These are phyloP conservation scores for Drosophila sp. DNA, from an alignment of 1,140 invertebrate species.

Conservation along the genomic window DNA sequence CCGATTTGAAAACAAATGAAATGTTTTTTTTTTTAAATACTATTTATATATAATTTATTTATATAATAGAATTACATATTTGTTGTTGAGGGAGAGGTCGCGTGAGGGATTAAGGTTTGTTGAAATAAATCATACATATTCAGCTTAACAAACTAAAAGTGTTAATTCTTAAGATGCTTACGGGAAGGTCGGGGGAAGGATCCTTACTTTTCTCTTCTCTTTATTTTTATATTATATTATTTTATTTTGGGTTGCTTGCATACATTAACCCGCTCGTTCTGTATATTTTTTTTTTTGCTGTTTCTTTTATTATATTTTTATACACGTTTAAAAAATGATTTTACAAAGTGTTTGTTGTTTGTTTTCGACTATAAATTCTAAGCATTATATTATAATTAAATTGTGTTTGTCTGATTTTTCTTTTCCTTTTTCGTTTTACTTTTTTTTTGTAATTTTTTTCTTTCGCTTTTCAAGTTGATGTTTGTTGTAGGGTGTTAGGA, in stretches of 20 bases:
- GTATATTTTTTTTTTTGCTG: slow-evolving; percentile 26
- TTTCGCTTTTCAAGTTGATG: slow-evolving; percentile 41
- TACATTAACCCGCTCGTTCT: slow-evolving; percentile 29
- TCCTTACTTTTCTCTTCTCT: slow-evolving; percentile 29
- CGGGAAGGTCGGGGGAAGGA: slow-evolving; percentile 7
- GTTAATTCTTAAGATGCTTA: slow-evolving; percentile 55
- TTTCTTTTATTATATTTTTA: slow-evolving; percentile 46
- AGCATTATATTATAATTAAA: slow-evolving; percentile 36
- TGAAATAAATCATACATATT: slow-evolving; percentile 67
- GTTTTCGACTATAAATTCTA: slow-evolving; percentile 45
- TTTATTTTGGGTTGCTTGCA: slow-evolving; percentile 41
- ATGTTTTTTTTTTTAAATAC: slow-evolving; percentile 61
- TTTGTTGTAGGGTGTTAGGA: slow-evolving; percentile 6
- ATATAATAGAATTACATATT: slow-evolving; percentile 81
- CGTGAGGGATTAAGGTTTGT: slow-evolving; percentile 44
- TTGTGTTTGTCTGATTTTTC: slow-evolving; percentile 42
- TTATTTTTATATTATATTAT: slow-evolving; percentile 20
- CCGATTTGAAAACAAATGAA: neutral
- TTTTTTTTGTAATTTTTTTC: slow-evolving; percentile 61
- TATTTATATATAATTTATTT: slow-evolving; percentile 82
- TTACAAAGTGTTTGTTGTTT: slow-evolving; percentile 59
- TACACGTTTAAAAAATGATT: slow-evolving; percentile 78
- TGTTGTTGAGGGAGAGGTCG: slow-evolving; percentile 48
- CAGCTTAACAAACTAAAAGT: slow-evolving; percentile 69
- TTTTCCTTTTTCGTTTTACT: slow-evolving; percentile 40